A percentile compares a stretch with the other conserved stretches of the same genome.
phyloP scores from a whole-genome alignment of 2,113 vertebrate species.

The Ariopsis seemanni region DNA sequence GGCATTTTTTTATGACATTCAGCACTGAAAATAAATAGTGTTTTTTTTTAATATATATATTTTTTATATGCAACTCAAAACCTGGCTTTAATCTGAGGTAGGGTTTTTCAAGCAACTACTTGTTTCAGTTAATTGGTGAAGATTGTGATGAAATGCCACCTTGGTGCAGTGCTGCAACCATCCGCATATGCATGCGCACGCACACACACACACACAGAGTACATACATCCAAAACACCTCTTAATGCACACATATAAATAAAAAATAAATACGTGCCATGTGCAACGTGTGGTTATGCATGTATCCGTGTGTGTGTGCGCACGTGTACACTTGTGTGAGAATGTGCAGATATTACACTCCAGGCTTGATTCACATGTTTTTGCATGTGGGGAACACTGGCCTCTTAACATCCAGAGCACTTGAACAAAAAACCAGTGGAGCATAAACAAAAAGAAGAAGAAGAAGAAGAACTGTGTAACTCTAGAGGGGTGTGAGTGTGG shows the following conservation, averaged over 20 bases:
- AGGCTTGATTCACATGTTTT: slow-evolving; percentile 74
- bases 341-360: slow-evolving; percentile 56
- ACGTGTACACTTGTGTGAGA: slow-evolving; percentile 33
- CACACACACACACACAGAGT: slow-evolving; percentile 44
- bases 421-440: slow-evolving; percentile 57
- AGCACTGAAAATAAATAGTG: slow-evolving; percentile 75
- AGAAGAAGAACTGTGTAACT: slow-evolving; percentile 13
- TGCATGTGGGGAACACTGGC: slow-evolving; percentile 60
- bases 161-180: slow-evolving; percentile 59
- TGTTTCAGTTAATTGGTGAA: slow-evolving; percentile 65
- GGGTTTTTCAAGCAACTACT: slow-evolving; percentile 75
- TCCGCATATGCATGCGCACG: slow-evolving; percentile 53
- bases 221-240: slow-evolving; percentile 53
- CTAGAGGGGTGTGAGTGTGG: slow-evolving; percentile 45
- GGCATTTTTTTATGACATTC: slow-evolving; percentile 71
- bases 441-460: slow-evolving; percentile 36
- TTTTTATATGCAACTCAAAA: slow-evolving; percentile 69
- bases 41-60: slow-evolving; percentile 58
- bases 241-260: slow-evolving; percentile 67
- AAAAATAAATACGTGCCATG: slow-evolving; percentile 74
- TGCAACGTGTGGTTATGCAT: slow-evolving; percentile 57
- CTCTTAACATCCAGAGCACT: slow-evolving; percentile 54
- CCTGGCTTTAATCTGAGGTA: slow-evolving; percentile 90
- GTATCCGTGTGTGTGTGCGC: slow-evolving; percentile 35
- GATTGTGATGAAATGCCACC: slow-evolving; percentile 68